Conservation (phyloP, 2,888 invertebrate species). For the Parapristionchus giblindavisi region DNA sequence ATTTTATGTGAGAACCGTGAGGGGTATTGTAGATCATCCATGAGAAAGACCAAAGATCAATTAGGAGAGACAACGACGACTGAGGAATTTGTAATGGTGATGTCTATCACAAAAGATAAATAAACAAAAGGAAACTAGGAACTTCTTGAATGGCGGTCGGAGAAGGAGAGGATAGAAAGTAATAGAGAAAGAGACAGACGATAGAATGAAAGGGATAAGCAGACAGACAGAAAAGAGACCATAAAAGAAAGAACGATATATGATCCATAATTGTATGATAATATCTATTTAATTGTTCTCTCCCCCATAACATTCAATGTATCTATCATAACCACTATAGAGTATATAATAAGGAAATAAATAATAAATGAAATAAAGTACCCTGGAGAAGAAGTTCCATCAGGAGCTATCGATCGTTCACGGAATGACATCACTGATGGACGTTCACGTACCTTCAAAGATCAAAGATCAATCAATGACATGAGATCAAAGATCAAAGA, state of each 20-base stretch:
- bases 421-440: conserved; percentile 60
- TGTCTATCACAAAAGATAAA: no score
- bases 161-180: conserved; percentile 25
- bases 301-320: no score
- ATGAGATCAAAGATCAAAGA: background rate
- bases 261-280: no score
- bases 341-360: background rate
- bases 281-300: no score
- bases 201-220: background rate
- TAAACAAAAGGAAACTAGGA: background rate
- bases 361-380: background rate
- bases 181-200: background rate
- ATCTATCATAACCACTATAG: background rate
- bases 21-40: no score
- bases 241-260: no score
- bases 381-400: conserved; percentile 41
- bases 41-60: no score
- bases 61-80: no score
- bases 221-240: background rate
- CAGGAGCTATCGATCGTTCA: conserved; percentile 48
- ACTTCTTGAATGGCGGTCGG: background rate
- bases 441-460: conserved; percentile 49
- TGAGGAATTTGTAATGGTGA: no score
- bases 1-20: no score
- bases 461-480: no score